Evolutionary conservation across 2,797 vertebrate species (phyloP).

Genomic region (Eidolon dupreanum): DNA sequence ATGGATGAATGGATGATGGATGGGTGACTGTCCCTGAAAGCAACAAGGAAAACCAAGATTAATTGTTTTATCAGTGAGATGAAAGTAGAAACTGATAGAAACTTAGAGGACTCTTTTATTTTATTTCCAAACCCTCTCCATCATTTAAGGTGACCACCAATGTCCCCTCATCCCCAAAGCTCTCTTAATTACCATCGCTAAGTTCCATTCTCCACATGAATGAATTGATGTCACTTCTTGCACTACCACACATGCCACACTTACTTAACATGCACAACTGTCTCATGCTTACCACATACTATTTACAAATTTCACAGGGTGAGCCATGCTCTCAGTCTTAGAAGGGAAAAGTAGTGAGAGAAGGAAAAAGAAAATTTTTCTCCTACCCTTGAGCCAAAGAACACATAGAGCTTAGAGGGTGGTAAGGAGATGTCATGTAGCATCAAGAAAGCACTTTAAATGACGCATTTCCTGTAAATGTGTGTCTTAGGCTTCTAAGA

Average conservation of each 20-base stretch:
- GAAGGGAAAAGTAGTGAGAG: background rate
- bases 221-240: background rate
- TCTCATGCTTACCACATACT: background rate
- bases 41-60: background rate
- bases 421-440: background rate
- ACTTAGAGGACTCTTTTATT: background rate
- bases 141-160: background rate
- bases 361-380: background rate
- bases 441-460: conserved; percentile 34
- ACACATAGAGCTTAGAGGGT: background rate
- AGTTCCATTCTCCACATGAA: background rate
- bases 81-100: background rate
- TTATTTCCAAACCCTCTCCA: background rate
- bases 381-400: background rate
- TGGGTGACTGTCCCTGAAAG: background rate
- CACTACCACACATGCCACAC: background rate
- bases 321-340: background rate
- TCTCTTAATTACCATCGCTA: background rate
- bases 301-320: background rate
- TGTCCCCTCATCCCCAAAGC: background rate
- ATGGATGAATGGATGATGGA: background rate
- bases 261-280: background rate
- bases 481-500: background rate
- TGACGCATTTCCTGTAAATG: background rate
- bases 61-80: background rate